Evolutionary conservation across 2,113 vertebrate species (phyloP).

Genomic region (Trochalopteron elliotii): DNA sequence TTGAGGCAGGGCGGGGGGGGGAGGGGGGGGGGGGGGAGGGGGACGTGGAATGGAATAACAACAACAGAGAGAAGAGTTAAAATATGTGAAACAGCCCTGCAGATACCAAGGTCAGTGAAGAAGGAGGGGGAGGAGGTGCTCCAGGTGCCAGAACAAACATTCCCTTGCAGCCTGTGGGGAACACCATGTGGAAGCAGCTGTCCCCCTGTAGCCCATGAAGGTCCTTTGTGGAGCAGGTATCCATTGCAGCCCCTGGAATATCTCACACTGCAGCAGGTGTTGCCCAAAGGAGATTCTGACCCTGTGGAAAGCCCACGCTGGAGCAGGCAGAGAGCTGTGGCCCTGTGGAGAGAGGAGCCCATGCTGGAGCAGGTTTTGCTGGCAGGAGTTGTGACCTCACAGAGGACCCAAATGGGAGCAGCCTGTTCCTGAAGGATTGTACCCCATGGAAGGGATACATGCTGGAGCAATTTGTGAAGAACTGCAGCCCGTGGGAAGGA

Average conservation of each 20-base stretch:
- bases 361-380: background rate
- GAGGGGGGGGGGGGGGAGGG: too few species aligned
- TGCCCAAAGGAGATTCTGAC: background rate
- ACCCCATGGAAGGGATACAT: background rate
- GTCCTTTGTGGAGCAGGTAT: background rate
- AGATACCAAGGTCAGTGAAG: background rate
- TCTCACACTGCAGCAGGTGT: accelerated
- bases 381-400: background rate
- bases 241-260: background rate
- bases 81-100: background rate
- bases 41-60: background rate
- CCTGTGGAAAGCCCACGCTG: background rate
- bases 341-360: background rate
- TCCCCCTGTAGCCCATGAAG: background rate
- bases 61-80: background rate
- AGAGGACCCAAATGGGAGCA: background rate
- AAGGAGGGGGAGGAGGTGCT: background rate
- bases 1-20: accelerated
- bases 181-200: background rate
- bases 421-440: background rate
- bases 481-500: background rate
- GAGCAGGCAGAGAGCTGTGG: background rate
- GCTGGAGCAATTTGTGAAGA: background rate
- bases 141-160: background rate
- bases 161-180: background rate